Evolutionary conservation across 1,140 invertebrate genomes (phyloP).

Genomic region (Hyles euphorbiae): DNA sequence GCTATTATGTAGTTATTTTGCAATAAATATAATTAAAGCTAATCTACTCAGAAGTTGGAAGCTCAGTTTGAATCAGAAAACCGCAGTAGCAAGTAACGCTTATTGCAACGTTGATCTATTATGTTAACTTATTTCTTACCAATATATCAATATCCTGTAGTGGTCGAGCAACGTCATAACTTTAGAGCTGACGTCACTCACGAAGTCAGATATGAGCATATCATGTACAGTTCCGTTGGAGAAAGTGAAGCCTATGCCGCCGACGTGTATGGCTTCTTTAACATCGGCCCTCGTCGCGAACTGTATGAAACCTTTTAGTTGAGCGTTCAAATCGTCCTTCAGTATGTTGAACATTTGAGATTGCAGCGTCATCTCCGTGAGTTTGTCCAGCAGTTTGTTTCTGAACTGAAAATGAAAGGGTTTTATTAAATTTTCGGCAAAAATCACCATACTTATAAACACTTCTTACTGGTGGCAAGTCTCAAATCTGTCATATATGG

Average conservation of each 20-base stretch:
- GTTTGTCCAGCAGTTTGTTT: constrained; percentile 31
- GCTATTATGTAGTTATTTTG: too few relatives aligned
- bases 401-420: constrained; percentile 38
- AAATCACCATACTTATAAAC: not conserved
- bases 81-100: not conserved
- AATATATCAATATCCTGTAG: constrained; percentile 51
- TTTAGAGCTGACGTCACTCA: constrained; percentile 27
- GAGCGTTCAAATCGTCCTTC: constrained; percentile 15
- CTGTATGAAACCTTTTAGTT: constrained; percentile 23
- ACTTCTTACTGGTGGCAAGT: too few relatives aligned
- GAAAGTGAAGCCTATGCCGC: constrained; percentile 64
- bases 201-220: constrained; percentile 34
- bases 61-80: too few relatives aligned
- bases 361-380: constrained; percentile 33
- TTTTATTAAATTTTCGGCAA: not conserved
- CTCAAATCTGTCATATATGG: too few relatives aligned
- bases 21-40: too few relatives aligned
- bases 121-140: constrained; percentile 31
- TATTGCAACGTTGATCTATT: not conserved
- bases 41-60: too few relatives aligned
- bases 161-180: constrained; percentile 42
- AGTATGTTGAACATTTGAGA: constrained; percentile 36
- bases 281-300: constrained; percentile 25
- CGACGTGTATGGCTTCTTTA: constrained; percentile 59
- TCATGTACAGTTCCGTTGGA: constrained; percentile 22